A percentile compares a stretch with the other conserved stretches of the same genome.
Evolutionary conservation across 2,888 invertebrate species (phyloP).

Genomic region (Phoenoteleia sp.): DNA sequence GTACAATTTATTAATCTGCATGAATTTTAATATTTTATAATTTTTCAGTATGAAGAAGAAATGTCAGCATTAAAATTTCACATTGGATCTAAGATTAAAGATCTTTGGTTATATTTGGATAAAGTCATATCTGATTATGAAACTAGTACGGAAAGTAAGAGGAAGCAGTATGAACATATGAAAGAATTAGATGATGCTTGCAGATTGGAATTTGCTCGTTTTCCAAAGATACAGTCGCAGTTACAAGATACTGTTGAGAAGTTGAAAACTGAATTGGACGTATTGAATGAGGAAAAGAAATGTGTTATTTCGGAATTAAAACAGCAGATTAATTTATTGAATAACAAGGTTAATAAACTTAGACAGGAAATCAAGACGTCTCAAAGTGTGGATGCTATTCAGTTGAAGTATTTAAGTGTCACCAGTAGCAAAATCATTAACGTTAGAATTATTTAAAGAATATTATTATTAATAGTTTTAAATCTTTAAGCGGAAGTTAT

Average conservation of each 20-base stretch:
- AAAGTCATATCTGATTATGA: slow-evolving; percentile 80
- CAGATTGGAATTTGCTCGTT: slow-evolving; percentile 84
- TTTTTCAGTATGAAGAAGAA: slow-evolving; percentile 79
- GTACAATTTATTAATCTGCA: too few relatives aligned
- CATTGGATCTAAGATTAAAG: slow-evolving; percentile 79
- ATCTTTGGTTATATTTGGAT: slow-evolving; percentile 79
- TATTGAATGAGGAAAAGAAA: slow-evolving; percentile 74
- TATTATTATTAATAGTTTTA: too few relatives aligned
- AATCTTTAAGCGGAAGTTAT: too few relatives aligned
- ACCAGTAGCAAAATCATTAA: slow-evolving; percentile 88
- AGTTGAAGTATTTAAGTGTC: slow-evolving; percentile 89
- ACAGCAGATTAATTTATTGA: slow-evolving; percentile 73
- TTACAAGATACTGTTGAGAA: slow-evolving; percentile 78
- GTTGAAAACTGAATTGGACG: slow-evolving; percentile 75
- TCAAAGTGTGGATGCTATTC: slow-evolving; percentile 87
- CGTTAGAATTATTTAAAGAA: slow-evolving; percentile 23
- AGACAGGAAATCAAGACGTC: slow-evolving; percentile 88
- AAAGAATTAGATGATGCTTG: slow-evolving; percentile 87
- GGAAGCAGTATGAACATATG: slow-evolving; percentile 85
- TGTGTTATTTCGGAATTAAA: slow-evolving; percentile 77
- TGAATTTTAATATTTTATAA: too few relatives aligned
- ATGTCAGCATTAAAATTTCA: slow-evolving; percentile 74
- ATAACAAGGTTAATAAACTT: slow-evolving; percentile 83
- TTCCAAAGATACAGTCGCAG: slow-evolving; percentile 83
- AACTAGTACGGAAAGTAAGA: slow-evolving; percentile 81